A percentile compares a stretch with the other conserved stretches of the same genome.
Evolutionary conservation across 2,888 invertebrate species (phyloP).

Genomic region (Phania funesta): DNA sequence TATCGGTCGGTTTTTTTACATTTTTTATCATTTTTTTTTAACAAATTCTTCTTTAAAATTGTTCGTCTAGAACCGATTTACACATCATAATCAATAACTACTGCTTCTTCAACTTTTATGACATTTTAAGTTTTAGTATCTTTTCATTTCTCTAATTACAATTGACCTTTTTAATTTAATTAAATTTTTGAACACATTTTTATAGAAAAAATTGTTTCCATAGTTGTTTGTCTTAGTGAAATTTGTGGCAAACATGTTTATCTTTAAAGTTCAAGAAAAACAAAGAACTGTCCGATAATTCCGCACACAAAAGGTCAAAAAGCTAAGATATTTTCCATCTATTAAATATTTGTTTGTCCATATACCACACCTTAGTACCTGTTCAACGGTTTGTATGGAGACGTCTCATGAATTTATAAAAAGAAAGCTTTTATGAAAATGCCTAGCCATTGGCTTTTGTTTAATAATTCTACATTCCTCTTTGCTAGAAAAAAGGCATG

Average conservation of each 20-base stretch:
- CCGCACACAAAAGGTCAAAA: slow-evolving; percentile 35
- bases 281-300: not conserved
- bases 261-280: not conserved
- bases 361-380: slow-evolving; percentile 16
- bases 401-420: slow-evolving; percentile 8
- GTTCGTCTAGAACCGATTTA: too few species aligned
- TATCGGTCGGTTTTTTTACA: too few species aligned
- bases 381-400: not conserved
- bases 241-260: slow-evolving; percentile 23
- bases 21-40: too few species aligned
- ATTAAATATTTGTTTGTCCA: not conserved
- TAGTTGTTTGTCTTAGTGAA: not conserved
- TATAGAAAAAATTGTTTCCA: not conserved
- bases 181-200: slow-evolving; percentile 5
- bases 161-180: slow-evolving; percentile 49
- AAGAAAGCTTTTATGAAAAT: not conserved
- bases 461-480: not conserved
- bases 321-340: slow-evolving; percentile 9
- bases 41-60: too few species aligned
- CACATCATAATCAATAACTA: too few species aligned
- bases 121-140: not conserved
- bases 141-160: not conserved
- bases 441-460: slow-evolving; percentile 5
- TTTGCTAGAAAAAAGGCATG: not conserved
- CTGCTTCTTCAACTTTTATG: too few species aligned